Percentiles rank a stretch among this genome's conserved stretches.
These are phyloP conservation scores for Stegodyphus dumicola DNA, from an alignment of 1,140 invertebrate species.

Conservation along the genomic window DNA sequence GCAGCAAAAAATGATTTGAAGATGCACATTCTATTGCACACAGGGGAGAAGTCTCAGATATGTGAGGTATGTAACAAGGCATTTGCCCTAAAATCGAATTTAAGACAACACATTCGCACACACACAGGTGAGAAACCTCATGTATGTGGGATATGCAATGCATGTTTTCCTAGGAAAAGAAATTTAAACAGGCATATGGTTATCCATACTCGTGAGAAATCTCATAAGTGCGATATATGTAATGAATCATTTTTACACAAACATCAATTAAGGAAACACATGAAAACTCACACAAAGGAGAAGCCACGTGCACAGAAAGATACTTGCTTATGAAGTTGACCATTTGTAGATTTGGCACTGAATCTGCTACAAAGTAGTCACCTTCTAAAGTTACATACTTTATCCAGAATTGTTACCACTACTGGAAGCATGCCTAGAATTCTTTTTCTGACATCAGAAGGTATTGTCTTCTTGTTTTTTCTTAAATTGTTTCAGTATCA, in stretches of 20 bases:
- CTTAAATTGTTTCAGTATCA: no score
- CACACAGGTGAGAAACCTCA: conserved; percentile 2
- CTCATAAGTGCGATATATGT: conserved; percentile 47
- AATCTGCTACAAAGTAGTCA: no score
- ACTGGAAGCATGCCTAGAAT: no score
- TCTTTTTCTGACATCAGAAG: no score
- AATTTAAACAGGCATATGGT: conserved; percentile 4
- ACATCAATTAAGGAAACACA: no score
- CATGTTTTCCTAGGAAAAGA: not conserved
- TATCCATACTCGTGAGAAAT: conserved; percentile 58
- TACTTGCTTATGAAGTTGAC: no score
- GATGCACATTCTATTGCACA: conserved; percentile 5
- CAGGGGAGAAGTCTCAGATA: not conserved
- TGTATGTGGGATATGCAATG: not conserved
- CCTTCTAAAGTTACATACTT: no score
- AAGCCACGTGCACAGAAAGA: conserved; percentile 61
- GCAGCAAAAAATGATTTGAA: not conserved
- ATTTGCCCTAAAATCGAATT: not conserved
- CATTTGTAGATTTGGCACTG: no score
- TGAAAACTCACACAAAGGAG: no score
- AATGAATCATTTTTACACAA: conserved; percentile 24
- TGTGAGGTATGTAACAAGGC: not conserved
- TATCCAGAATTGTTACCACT: no score
- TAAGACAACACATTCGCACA: not conserved
- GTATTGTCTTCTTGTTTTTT: no score